These are phyloP conservation scores for Pachycephus smyrnensis DNA, from an alignment of 2,888 invertebrate genomes.

Conservation along the genomic window DNA sequence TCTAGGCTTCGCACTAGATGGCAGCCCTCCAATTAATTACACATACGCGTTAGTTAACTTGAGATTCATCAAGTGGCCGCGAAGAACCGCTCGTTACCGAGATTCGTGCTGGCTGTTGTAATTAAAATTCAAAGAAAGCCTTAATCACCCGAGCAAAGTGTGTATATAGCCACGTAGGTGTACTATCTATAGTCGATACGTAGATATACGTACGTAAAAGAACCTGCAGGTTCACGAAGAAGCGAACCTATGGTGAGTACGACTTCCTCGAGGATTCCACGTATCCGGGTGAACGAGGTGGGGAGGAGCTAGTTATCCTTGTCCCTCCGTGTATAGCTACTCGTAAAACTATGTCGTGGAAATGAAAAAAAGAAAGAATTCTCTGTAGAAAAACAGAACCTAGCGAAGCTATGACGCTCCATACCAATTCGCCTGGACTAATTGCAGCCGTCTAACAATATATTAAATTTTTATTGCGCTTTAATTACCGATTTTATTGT, in stretches of 20 bases:
- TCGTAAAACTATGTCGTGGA: constrained; percentile 16
- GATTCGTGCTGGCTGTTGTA: constrained; percentile 20
- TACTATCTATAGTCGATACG: too few relatives aligned
- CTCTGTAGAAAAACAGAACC: background rate
- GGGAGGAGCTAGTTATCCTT: too few relatives aligned
- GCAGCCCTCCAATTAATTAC: constrained; percentile 64
- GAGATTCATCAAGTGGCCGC: constrained; percentile 57
- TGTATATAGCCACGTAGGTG: too few relatives aligned
- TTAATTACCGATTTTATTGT: constrained; percentile 47
- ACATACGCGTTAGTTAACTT: constrained; percentile 53
- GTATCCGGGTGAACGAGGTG: too few relatives aligned
- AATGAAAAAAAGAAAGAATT: background rate
- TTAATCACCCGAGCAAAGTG: constrained; percentile 7
- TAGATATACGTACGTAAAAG: too few relatives aligned
- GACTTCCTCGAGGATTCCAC: too few relatives aligned
- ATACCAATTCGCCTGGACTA: background rate
- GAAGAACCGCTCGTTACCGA: constrained; percentile 50
- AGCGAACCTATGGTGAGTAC: too few relatives aligned
- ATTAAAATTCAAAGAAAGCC: constrained; percentile 16
- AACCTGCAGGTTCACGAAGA: too few relatives aligned
- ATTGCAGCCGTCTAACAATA: constrained; percentile 19
- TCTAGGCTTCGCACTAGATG: constrained; percentile 41
- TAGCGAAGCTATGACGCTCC: too few relatives aligned
- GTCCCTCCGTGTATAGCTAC: background rate
- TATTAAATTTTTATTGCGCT: constrained; percentile 34